phyloP scores from a whole-genome alignment of 1,140 invertebrate genomes.

The Drosophila triauraria region DNA sequence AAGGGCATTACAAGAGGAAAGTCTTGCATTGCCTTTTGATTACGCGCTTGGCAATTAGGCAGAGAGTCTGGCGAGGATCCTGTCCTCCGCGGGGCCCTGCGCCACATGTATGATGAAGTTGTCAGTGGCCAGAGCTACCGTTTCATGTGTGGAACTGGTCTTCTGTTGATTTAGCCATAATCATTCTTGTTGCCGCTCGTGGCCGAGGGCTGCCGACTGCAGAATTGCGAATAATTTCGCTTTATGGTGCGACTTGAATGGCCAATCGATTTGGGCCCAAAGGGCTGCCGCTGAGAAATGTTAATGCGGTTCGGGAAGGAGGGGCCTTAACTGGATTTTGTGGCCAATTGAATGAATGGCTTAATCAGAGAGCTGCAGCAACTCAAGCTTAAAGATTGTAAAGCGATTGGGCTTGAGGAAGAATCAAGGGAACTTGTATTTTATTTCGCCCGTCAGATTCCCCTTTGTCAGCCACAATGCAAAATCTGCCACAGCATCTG shows the following conservation, averaged over 20 bases:
- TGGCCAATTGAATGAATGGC: constrained; percentile 42
- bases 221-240: constrained; percentile 46
- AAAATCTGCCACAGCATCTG: constrained; percentile 48
- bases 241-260: constrained; percentile 43
- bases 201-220: constrained; percentile 32
- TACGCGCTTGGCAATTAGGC: constrained; percentile 74
- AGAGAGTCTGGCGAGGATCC: constrained; percentile 17
- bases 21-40: constrained; percentile 69
- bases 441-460: not conserved
- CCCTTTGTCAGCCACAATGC: constrained; percentile 43
- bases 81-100: constrained; percentile 8
- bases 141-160: constrained; percentile 56
- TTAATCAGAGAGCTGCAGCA: constrained; percentile 29
- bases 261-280: constrained; percentile 40
- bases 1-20: constrained; percentile 20
- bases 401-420: constrained; percentile 23
- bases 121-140: constrained; percentile 74
- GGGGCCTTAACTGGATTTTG: constrained; percentile 19
- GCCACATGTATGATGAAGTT: constrained; percentile 75
- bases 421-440: constrained; percentile 23
- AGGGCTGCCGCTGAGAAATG: constrained; percentile 44
- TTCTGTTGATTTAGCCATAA: constrained; percentile 64
- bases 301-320: constrained; percentile 14
- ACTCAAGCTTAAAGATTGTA: constrained; percentile 19
- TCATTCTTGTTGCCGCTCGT: constrained; percentile 48